Base-by-base conservation (phyloP, 2,797 vertebrate species). In the Mormyrus hasselquistii region DNA sequence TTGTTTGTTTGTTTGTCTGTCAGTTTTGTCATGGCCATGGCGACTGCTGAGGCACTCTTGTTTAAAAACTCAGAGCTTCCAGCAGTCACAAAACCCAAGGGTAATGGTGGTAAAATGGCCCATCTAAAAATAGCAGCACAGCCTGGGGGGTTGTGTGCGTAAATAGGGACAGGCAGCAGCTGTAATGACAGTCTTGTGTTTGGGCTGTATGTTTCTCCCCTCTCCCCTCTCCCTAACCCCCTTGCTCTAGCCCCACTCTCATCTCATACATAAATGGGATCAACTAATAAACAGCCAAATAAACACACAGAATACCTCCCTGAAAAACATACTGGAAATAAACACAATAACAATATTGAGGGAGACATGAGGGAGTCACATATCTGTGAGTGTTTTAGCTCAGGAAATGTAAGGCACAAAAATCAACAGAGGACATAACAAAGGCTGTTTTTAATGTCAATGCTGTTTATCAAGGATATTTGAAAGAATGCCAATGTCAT, bases 171-270 rank as follows among this genome's bases (percentile, higher is more conserved):
- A 87, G 73, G 52, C 52, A 52, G 34, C 44, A 87, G 86, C 52
- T 89, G 89, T 62, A 89, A 82, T 89, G 89, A 82, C 25, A 88
- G 82, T 89, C 73, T 88, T 89, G 49, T 86, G 86, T 92, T 90
- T 57, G 90, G 50, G 62, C 83, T 79, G 62, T 29, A 91, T 55
- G 87, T 62, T 84, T 82, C 89, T 88, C 76, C 79, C 53, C 86
- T 9, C 47, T 85, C 73, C 62, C 47, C 86, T 9, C 47, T 85
- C 73, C 62, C 47, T 85, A 4, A 87, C 83, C 52, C 2, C 19
- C 41, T 53, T 16, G 41, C 22, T 47, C 59, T 86, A 10, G 44
- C 86, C 62, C 16, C 14, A 5, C 49, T 76, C 38, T 65, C 19
- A 3, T 62, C 34, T 29, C 25, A 29, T 73, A 53, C 10, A 25